phyloP scores from a whole-genome alignment of 2,797 vertebrate species.

The Tenualosa ilisha region DNA sequence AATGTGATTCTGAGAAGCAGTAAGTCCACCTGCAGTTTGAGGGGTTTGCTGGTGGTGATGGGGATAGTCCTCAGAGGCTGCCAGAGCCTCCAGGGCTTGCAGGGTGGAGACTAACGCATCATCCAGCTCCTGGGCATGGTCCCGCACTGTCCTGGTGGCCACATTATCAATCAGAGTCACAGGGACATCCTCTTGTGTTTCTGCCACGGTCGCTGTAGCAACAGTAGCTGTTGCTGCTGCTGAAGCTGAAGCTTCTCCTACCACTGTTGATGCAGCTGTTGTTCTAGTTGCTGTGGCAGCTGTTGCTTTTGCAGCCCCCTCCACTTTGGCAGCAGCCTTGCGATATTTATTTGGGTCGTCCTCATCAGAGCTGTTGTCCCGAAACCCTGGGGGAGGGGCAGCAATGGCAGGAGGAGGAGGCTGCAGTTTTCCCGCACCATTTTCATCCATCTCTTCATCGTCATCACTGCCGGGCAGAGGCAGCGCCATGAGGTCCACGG shows the following conservation, averaged over 20 bases:
- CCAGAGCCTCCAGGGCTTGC: slow-evolving; percentile 95
- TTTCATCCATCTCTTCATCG: slow-evolving; percentile 75
- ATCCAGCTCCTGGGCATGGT: slow-evolving; percentile 96
- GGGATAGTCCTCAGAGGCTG: slow-evolving; percentile 94
- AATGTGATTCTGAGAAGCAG: slow-evolving; percentile 42
- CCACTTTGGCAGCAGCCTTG: slow-evolving; percentile 54
- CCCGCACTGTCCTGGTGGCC: slow-evolving; percentile 89
- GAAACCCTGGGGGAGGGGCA: slow-evolving; percentile 94
- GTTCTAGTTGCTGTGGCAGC: not conserved
- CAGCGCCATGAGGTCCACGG: slow-evolving; percentile 92
- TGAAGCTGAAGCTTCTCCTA: not conserved
- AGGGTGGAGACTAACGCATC: slow-evolving; percentile 97
- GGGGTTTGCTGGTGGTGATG: slow-evolving; percentile 89
- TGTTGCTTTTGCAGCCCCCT: slow-evolving; percentile 27
- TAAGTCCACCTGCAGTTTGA: slow-evolving; percentile 93
- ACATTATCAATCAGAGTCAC: slow-evolving; percentile 95
- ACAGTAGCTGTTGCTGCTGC: slow-evolving; percentile 33
- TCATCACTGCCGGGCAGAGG: slow-evolving; percentile 92
- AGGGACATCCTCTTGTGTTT: slow-evolving; percentile 86
- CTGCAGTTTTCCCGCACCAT: slow-evolving; percentile 74
- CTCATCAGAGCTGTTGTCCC: slow-evolving; percentile 97
- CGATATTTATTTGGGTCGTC: slow-evolving; percentile 88
- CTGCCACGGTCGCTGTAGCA: slow-evolving; percentile 48
- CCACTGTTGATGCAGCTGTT: not conserved
- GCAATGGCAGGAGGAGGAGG: slow-evolving; percentile 86